Percentiles rank a stretch among this genome's conserved stretches.
These are phyloP conservation scores for Heliconius hewitsoni DNA, from an alignment of 1,140 invertebrate genomes.

Conservation along the genomic window DNA sequence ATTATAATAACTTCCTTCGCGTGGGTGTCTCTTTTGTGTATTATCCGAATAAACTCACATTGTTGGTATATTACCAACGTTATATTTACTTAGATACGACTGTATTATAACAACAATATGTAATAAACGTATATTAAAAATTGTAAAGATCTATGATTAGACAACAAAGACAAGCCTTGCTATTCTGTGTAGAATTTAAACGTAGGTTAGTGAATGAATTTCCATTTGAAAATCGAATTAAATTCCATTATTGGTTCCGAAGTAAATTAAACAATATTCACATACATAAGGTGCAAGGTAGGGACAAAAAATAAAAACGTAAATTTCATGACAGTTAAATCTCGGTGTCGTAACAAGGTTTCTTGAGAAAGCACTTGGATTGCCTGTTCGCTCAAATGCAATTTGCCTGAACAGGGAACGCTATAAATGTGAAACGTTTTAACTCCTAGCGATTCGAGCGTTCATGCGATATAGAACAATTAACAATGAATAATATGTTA, in stretches of 20 bases:
- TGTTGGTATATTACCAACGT: background rate
- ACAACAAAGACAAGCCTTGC: background rate
- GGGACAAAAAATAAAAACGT: constrained; percentile 54
- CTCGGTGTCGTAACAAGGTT: constrained; percentile 66
- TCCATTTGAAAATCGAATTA: constrained; percentile 37
- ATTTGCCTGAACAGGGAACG: constrained; percentile 51
- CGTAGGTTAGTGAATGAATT: background rate
- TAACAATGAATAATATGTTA: background rate
- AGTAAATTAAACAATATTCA: constrained; percentile 69
- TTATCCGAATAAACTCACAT: background rate
- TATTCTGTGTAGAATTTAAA: background rate
- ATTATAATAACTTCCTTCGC: constrained; percentile 26
- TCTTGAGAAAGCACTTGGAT: constrained; percentile 58
- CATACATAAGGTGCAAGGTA: constrained; percentile 64
- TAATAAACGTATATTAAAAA: background rate
- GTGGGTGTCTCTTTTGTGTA: constrained; percentile 5
- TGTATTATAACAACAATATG: background rate
- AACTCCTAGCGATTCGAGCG: background rate
- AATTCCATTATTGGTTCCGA: constrained; percentile 53
- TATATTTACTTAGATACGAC: background rate
- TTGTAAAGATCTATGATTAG: background rate
- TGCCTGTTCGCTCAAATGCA: constrained; percentile 60
- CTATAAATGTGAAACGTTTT: constrained; percentile 36
- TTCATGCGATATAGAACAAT: constrained; percentile 9
- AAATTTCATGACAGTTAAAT: constrained; percentile 75